Evolutionary conservation across 2,888 invertebrate species (phyloP).

Genomic region (Lapara coniferarum): DNA sequence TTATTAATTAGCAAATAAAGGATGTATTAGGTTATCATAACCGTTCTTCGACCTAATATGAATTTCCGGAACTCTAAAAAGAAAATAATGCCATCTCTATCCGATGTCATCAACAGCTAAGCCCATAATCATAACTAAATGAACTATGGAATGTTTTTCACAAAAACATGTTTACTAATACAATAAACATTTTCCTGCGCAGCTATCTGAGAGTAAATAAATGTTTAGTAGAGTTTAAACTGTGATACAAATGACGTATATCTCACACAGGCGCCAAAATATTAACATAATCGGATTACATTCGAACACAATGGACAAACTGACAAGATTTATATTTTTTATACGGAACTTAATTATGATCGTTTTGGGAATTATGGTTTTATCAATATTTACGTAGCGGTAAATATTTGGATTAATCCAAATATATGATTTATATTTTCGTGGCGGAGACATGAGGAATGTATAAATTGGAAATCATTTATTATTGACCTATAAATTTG

Average conservation of each 20-base stretch:
- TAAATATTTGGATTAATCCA: background rate
- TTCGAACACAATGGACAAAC: constrained; percentile 7
- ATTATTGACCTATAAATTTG: too few species aligned
- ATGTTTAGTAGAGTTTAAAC: background rate
- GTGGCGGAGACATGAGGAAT: background rate
- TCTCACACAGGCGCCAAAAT: constrained; percentile 19
- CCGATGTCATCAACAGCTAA: too few species aligned
- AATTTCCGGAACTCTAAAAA: too few species aligned
- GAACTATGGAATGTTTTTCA: background rate
- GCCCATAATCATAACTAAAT: background rate
- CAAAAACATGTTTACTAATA: background rate
- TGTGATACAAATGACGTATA: constrained; percentile 1
- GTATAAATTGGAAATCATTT: background rate
- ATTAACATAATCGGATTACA: constrained; percentile 20
- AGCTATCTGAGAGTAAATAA: constrained; percentile 17
- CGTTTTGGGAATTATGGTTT: background rate
- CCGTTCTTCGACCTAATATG: too few species aligned
- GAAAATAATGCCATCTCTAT: too few species aligned
- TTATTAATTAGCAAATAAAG: background rate
- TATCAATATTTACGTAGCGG: background rate
- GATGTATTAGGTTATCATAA: background rate
- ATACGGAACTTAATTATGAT: background rate
- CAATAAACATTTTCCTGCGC: constrained; percentile 16
- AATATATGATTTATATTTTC: background rate
- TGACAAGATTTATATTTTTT: constrained; percentile 20